Evolutionary conservation across 2,113 vertebrate genomes (phyloP).

Genomic region (Saimiri boliviensis): DNA sequence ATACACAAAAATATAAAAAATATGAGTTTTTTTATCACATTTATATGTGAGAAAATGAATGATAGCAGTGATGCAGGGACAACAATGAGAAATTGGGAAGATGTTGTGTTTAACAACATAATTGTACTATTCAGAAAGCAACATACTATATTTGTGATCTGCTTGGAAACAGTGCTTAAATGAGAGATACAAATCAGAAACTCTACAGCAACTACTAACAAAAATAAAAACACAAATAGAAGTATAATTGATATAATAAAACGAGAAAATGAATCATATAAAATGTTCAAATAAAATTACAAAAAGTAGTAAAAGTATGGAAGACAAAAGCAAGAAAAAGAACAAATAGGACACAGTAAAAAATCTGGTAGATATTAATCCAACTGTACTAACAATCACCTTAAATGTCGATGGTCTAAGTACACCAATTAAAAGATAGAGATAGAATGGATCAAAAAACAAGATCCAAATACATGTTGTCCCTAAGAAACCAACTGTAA

Average conservation of each 20-base stretch:
- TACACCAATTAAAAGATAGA: not conserved
- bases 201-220: not conserved
- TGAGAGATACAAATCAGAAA: not conserved
- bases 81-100: not conserved
- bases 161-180: too few species aligned
- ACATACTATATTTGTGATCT: too few species aligned
- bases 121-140: not conserved
- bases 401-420: not conserved
- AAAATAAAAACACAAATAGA: not conserved
- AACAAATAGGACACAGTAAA: not conserved
- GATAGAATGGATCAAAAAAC: not conserved
- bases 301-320: not conserved
- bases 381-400: not conserved
- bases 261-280: not conserved
- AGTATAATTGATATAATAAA: not conserved
- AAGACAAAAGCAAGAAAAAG: not conserved
- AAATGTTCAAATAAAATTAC: not conserved
- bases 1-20: not conserved
- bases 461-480: not conserved
- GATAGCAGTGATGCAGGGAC: not conserved
- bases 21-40: not conserved
- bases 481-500: not conserved
- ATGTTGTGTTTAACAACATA: not conserved
- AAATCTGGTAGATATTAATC: not conserved
- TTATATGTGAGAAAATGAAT: not conserved